Evolutionary conservation across 2,888 invertebrate genomes (phyloP).

Genomic region (Cantharis rustica): DNA sequence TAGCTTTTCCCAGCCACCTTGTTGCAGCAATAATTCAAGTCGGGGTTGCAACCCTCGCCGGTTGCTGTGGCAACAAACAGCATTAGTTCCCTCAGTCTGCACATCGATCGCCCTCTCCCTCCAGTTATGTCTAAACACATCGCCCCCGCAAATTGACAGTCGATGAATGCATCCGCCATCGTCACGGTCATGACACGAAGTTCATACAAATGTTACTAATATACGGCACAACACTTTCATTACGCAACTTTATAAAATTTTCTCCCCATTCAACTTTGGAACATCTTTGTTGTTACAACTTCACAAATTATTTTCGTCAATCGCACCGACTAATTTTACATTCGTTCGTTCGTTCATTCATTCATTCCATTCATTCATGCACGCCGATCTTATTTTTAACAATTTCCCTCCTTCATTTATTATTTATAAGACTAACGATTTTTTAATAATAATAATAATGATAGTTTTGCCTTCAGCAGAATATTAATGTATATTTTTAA

Average conservation of each 20-base stretch:
- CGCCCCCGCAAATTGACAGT: conserved; percentile 55
- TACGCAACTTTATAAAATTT: neutral
- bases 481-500: conserved; percentile 48
- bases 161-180: conserved; percentile 36
- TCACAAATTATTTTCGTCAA: neutral
- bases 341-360: neutral
- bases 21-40: conserved; percentile 56
- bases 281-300: neutral
- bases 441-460: neutral
- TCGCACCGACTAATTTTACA: neutral
- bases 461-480: neutral
- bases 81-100: conserved; percentile 52
- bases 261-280: neutral
- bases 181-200: neutral
- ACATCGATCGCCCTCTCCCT: conserved; percentile 60
- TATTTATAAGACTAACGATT: neutral
- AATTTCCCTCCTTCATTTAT: neutral
- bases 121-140: conserved; percentile 55
- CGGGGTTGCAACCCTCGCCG: conserved; percentile 59
- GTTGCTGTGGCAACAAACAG: conserved; percentile 60
- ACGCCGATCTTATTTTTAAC: neutral
- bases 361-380: neutral
- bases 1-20: conserved; percentile 46
- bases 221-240: neutral
- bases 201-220: conserved; percentile 2